Evolutionary conservation across 2,888 invertebrate species (phyloP).

Genomic region (Ectemnius lituratus): DNA sequence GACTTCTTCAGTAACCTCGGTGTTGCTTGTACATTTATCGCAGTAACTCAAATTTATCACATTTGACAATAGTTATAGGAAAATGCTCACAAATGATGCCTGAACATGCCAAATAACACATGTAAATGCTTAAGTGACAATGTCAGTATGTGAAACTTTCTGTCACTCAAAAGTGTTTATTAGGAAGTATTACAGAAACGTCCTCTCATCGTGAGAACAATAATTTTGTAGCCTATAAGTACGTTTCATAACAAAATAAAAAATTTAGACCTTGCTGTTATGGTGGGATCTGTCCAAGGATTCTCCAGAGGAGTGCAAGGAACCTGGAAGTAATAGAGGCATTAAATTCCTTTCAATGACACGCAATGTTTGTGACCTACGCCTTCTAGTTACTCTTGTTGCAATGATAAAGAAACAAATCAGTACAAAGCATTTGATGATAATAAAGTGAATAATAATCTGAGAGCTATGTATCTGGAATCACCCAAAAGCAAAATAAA

Average conservation of each 20-base stretch:
- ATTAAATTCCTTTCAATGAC: neutral
- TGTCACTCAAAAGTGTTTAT: conserved; percentile 45
- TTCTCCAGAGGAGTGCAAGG: conserved; percentile 76
- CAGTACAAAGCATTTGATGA: conserved; percentile 6
- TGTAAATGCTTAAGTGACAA: conserved; percentile 29
- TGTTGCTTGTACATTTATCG: conserved; percentile 15
- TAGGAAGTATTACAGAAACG: conserved; percentile 35
- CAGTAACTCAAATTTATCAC: conserved; percentile 27
- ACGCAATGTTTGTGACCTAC: too few relatives aligned
- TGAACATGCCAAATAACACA: neutral
- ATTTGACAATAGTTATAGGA: conserved; percentile 32
- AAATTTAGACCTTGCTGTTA: conserved; percentile 71
- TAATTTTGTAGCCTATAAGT: conserved; percentile 42
- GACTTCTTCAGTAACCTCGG: conserved; percentile 28
- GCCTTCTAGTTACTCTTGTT: too few relatives aligned
- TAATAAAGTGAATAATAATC: too few relatives aligned
- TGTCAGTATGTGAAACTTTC: conserved; percentile 31
- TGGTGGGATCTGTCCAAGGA: conserved; percentile 74
- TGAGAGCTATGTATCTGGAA: too few relatives aligned
- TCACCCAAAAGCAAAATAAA: neutral
- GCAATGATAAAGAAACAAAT: neutral
- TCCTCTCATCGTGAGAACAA: conserved; percentile 33
- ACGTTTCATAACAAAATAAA: conserved; percentile 57
- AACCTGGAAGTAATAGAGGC: conserved; percentile 65
- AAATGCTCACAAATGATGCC: conserved; percentile 21